These are phyloP conservation scores for Loriculus beryllinus DNA, from an alignment of 2,797 vertebrate species.

Conservation along the genomic window DNA sequence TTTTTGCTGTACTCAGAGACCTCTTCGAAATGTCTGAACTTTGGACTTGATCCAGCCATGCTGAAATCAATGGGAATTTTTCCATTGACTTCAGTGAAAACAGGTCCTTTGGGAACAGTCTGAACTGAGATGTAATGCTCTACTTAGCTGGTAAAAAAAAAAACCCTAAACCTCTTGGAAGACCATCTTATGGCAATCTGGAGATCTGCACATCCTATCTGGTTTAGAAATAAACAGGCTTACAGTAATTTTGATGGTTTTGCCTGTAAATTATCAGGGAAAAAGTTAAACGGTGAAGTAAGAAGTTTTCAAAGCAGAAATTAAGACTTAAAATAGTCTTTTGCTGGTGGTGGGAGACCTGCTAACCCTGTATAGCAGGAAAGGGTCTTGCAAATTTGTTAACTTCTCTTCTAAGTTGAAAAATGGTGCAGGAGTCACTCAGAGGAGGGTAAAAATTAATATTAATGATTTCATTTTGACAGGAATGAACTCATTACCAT, in stretches of 20 bases:
- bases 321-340: not conserved
- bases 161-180: not conserved
- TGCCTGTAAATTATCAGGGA: not conserved
- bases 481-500: slow-evolving; percentile 64
- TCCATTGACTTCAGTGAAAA: slow-evolving; percentile 16
- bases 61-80: slow-evolving; percentile 47
- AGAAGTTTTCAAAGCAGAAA: not conserved
- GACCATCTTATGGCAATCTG: not conserved
- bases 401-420: slow-evolving; percentile 50
- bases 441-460: slow-evolving; percentile 63
- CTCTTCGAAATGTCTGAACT: slow-evolving; percentile 10
- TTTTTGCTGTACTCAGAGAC: not conserved
- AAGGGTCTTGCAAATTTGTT: slow-evolving; percentile 11
- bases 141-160: slow-evolving; percentile 2
- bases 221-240: not conserved
- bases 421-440: slow-evolving; percentile 53
- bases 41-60: slow-evolving; percentile 9
- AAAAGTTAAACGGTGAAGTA: not conserved
- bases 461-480: slow-evolving; percentile 68
- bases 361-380: not conserved
- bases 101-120: slow-evolving; percentile 7
- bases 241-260: not conserved
- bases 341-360: not conserved
- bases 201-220: not conserved
- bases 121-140: slow-evolving; percentile 10